phyloP scores from a whole-genome alignment of 2,797 vertebrate species.

The Argya squamiceps region DNA sequence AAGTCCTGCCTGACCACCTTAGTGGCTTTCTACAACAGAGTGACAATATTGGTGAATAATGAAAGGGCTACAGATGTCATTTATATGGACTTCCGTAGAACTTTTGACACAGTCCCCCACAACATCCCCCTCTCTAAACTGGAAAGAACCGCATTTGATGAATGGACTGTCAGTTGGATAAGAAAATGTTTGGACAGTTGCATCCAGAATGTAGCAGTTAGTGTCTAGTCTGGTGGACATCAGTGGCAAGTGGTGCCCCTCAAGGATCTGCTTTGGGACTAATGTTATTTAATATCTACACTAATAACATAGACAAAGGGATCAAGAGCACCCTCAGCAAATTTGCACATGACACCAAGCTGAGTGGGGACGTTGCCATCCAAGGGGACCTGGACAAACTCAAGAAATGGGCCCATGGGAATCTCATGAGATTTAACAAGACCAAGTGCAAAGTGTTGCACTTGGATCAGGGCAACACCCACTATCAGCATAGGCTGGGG shows the following conservation, averaged over 20 bases:
- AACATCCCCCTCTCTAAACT: neutral
- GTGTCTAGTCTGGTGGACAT: neutral
- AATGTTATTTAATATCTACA: neutral
- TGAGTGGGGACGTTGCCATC: neutral
- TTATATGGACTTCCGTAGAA: neutral
- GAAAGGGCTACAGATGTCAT: neutral
- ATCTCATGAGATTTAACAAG: neutral
- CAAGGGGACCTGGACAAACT: neutral
- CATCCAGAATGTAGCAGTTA: neutral
- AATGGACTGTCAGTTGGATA: neutral
- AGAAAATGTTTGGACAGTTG: neutral
- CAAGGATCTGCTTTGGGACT: neutral
- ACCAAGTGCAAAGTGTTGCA: neutral
- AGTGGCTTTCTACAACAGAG: neutral
- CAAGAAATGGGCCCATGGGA: fast-evolving
- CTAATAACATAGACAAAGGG: neutral
- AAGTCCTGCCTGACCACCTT: neutral
- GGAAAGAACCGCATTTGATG: neutral
- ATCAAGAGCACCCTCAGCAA: neutral
- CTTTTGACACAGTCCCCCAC: neutral
- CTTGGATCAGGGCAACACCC: fast-evolving
- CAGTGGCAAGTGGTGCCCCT: neutral
- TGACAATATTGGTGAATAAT: neutral
- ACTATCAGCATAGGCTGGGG: neutral
- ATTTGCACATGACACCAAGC: neutral